Evolutionary conservation across 2,797 vertebrate species (phyloP).

Genomic region (Decapterus maruadsi): DNA sequence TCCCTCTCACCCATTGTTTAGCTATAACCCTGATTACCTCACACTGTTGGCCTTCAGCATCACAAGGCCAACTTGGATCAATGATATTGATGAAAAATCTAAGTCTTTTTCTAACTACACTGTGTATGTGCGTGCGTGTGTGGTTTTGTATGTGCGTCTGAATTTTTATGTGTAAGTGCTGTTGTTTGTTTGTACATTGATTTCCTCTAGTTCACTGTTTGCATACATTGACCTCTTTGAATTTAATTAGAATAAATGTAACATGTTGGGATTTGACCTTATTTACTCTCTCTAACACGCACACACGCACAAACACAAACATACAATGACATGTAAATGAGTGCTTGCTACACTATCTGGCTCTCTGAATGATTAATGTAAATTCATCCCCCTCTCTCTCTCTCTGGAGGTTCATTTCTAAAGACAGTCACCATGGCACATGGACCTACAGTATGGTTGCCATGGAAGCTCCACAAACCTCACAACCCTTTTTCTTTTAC

Average conservation of each 20-base stretch:
- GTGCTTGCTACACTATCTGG: slow-evolving; percentile 28
- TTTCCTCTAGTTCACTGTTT: slow-evolving; percentile 46
- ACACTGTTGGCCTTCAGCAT: slow-evolving; percentile 37
- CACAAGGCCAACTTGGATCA: slow-evolving; percentile 43
- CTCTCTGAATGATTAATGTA: slow-evolving; percentile 56
- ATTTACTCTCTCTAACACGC: slow-evolving; percentile 11
- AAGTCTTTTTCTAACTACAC: slow-evolving; percentile 34
- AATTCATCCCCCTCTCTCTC: slow-evolving; percentile 20
- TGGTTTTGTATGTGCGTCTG: slow-evolving; percentile 26
- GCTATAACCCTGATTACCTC: slow-evolving; percentile 51
- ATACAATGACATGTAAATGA: slow-evolving; percentile 50
- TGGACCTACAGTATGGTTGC: background rate
- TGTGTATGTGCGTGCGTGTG: background rate
- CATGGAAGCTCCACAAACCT: background rate
- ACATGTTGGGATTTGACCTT: slow-evolving; percentile 66
- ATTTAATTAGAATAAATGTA: slow-evolving; percentile 71
- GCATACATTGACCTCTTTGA: slow-evolving; percentile 55
- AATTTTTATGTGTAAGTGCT: slow-evolving; percentile 38
- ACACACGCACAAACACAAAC: slow-evolving; percentile 9
- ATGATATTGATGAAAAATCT: slow-evolving; percentile 53
- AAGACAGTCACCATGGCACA: slow-evolving; percentile 2
- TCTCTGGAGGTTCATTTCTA: slow-evolving; percentile 2
- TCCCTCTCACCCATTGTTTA: background rate
- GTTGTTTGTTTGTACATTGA: slow-evolving; percentile 60
- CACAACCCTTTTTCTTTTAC: slow-evolving; percentile 3